These are phyloP conservation scores for Drosophila tropicalis DNA, from an alignment of 1,140 invertebrate genomes.

Conservation along the genomic window DNA sequence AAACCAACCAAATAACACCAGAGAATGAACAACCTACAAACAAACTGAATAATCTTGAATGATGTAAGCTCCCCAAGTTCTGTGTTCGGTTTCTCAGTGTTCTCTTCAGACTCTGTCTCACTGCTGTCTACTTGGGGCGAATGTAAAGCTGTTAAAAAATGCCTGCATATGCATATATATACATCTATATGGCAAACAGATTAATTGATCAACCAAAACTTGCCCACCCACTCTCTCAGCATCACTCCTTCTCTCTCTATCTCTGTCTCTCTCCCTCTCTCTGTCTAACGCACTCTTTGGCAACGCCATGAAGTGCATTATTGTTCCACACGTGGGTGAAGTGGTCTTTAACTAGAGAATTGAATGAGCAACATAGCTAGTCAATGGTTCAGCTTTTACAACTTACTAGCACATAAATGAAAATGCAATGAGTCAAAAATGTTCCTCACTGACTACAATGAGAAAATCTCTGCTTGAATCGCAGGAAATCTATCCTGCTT, in stretches of 20 bases:
- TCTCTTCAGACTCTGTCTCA: slow-evolving; percentile 30
- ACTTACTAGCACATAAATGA: background rate
- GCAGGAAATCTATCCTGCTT: too few species aligned
- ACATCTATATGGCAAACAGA: slow-evolving; percentile 9
- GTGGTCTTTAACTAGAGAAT: background rate
- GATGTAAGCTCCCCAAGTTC: slow-evolving; percentile 53
- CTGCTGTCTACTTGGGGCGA: slow-evolving; percentile 29
- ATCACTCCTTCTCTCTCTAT: background rate
- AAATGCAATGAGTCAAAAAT: too few species aligned
- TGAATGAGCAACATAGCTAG: slow-evolving; percentile 5
- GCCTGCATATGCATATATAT: slow-evolving; percentile 28
- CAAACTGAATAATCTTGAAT: slow-evolving; percentile 23
- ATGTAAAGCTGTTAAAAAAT: slow-evolving; percentile 16
- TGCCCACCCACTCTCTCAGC: slow-evolving; percentile 41
- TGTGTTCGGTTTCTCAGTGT: slow-evolving; percentile 8
- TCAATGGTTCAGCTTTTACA: slow-evolving; percentile 1
- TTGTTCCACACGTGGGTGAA: slow-evolving; percentile 7
- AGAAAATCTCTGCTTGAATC: too few species aligned
- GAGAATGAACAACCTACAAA: slow-evolving; percentile 8
- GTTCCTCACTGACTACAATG: too few species aligned
- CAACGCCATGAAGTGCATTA: slow-evolving; percentile 2
- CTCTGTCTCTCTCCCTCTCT: background rate
- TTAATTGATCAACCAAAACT: slow-evolving; percentile 48
- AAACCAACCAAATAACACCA: background rate
- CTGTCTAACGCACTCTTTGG: background rate